phyloP scores from a whole-genome alignment of 2,888 invertebrate genomes.

The Tipula unca region DNA sequence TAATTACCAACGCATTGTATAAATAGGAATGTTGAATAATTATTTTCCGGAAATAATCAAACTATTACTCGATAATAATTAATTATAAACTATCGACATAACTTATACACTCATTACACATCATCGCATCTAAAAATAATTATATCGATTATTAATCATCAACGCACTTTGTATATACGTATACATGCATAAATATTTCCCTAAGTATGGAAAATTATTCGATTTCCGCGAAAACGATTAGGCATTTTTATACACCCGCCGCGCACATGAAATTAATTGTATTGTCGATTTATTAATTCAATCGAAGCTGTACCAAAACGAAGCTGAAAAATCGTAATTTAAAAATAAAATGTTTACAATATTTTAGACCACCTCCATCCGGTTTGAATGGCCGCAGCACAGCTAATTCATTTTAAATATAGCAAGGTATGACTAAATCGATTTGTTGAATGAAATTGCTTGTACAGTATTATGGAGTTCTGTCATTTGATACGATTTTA shows the following conservation, averaged over 20 bases:
- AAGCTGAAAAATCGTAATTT: background rate
- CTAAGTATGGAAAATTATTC: background rate
- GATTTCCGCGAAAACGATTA: background rate
- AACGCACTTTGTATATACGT: background rate
- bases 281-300: background rate
- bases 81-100: background rate
- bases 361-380: background rate
- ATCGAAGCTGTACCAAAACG: background rate
- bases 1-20: background rate
- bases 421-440: background rate
- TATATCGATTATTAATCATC: background rate
- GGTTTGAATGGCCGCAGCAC: background rate
- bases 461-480: too few relatives aligned
- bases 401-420: background rate
- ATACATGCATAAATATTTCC: background rate
- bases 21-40: background rate
- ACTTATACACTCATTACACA: background rate
- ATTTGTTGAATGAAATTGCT: background rate
- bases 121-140: background rate
- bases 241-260: background rate
- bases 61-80: background rate
- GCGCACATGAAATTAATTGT: background rate
- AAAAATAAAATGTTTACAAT: background rate
- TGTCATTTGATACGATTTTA: too few relatives aligned
- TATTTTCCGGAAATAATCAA: background rate